Evolutionary conservation across 1,140 invertebrate species (phyloP), one percentile per base, ranked within the genome.

Genomic region (Eulimnadia texana): DNA sequence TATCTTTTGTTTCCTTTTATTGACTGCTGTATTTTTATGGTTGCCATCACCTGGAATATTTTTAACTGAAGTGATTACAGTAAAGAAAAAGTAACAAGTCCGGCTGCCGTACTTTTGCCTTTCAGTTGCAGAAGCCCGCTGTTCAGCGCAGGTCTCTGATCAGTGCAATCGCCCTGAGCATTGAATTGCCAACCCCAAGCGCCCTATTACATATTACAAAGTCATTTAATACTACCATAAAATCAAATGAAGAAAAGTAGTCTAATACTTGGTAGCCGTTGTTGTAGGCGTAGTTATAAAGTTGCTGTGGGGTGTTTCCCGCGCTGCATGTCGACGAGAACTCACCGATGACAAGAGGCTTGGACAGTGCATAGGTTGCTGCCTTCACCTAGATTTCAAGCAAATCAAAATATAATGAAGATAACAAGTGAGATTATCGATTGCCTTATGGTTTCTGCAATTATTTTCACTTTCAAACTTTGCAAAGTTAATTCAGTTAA

Each of bases 271-370:
- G 54, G 63, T 74, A 75, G 3, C 72, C 71, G 19, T 71, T 65
- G 50, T 66, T 67, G 60, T 74, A 75, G 13, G 66, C 66, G 53
- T 69, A 69, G 24, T 69, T 65, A 61, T 69, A 73, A 16, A 73
- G 62, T 24, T 68, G 59, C 42, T 65, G 64, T 10, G 70, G 67
- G 9, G 58, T 63, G 61, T 67, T 68, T 1, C 67, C 67, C 6
- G 50, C 67, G 2, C 68, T 67, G 50, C 69, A 68, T 28, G 65
- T 63, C 9, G 68, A 56, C 0, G 66, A 62, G 59, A 71, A 74
- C 63, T 75, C 74, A 16, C 72, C 73, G 25, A 75, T 71, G 6
- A 75, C 67, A 19, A 73, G 62, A 0, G 73, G 74, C 58, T 74
- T 74, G 60, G 71, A 63, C 0, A 73, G 64, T 6, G 62, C 61